phyloP scores from a whole-genome alignment of 2,888 invertebrate species.

The Bombyx huttoni region DNA sequence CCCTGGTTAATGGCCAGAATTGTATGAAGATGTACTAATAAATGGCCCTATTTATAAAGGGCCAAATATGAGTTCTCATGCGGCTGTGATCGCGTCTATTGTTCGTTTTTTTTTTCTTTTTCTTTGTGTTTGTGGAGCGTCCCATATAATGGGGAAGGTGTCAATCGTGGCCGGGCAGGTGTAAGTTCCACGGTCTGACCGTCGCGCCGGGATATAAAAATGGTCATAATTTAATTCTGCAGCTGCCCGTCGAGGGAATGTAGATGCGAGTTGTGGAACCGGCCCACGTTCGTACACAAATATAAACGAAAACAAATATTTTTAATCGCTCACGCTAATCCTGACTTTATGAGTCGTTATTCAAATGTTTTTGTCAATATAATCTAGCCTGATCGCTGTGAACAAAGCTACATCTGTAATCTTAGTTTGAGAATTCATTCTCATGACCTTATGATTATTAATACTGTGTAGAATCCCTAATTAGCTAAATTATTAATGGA shows the following conservation, averaged over 20 bases:
- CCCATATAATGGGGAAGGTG: conserved; percentile 65
- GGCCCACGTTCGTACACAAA: conserved; percentile 39
- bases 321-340: conserved; percentile 25
- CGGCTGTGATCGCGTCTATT: conserved; percentile 59
- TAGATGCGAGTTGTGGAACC: conserved; percentile 41
- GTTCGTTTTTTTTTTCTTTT: conserved; percentile 38
- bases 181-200: conserved; percentile 28
- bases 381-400: no score
- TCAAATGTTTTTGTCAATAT: not conserved
- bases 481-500: no score
- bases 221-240: conserved; percentile 67
- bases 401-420: no score
- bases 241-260: conserved; percentile 65
- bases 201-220: conserved; percentile 50
- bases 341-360: not conserved
- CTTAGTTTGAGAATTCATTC: no score
- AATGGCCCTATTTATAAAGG: conserved; percentile 56
- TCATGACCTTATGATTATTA: no score
- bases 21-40: conserved; percentile 69
- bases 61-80: conserved; percentile 69
- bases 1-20: conserved; percentile 64
- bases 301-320: conserved; percentile 55
- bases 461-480: no score
- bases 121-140: conserved; percentile 37
- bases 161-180: conserved; percentile 66